Conservation (phyloP, 2,888 invertebrate species). For the Furcula furcula region DNA sequence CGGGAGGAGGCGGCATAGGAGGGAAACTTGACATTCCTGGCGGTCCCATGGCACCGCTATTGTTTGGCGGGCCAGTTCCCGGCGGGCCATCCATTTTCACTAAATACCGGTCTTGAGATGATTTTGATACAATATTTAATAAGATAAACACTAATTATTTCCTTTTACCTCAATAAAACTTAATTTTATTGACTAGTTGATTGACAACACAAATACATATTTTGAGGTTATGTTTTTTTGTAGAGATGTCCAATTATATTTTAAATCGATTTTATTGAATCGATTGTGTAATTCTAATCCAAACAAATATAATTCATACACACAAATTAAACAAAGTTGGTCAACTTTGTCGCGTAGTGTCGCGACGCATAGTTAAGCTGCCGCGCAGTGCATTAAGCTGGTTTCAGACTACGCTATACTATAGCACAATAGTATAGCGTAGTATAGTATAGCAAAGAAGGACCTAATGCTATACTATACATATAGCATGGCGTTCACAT, state of each 20-base stretch:
- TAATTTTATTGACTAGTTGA: conserved; percentile 20
- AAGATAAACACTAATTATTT: background rate
- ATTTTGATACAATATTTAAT: background rate
- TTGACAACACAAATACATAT: conserved; percentile 18
- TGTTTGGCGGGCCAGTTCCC: conserved; percentile 58
- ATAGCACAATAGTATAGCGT: too few species aligned
- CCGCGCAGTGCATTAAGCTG: too few species aligned
- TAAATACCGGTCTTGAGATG: background rate
- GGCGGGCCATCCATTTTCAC: conserved; percentile 75
- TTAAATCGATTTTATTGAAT: background rate
- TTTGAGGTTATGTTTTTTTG: conserved; percentile 17
- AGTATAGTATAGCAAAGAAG: too few species aligned
- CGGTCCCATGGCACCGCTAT: conserved; percentile 54
- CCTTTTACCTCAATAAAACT: conserved; percentile 3
- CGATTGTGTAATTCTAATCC: background rate
- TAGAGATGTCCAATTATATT: conserved; percentile 8
- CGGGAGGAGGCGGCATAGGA: conserved; percentile 59
- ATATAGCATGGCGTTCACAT: too few species aligned
- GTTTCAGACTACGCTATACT: too few species aligned
- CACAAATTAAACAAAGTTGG: background rate
- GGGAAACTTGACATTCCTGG: conserved; percentile 57
- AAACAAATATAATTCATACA: background rate
- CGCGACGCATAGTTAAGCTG: too few species aligned
- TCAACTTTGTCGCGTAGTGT: too few species aligned
- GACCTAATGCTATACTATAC: too few species aligned